A percentile compares a stretch with the other conserved stretches of the same genome.
Conservation (phyloP, 2,113 vertebrate genomes). For the Rhizomys pruinosus region DNA sequence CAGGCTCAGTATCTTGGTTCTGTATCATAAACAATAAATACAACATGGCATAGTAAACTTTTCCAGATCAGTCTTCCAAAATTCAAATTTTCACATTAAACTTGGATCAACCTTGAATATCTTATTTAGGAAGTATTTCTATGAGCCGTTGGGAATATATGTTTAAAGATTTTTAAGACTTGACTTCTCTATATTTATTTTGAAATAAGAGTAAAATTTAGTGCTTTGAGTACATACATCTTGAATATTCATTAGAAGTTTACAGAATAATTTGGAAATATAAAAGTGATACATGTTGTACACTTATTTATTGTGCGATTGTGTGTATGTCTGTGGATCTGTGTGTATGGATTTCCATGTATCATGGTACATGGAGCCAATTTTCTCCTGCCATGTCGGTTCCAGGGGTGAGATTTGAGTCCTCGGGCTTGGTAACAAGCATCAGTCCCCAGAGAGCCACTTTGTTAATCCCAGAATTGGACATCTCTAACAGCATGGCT, state of each 20-base stretch:
- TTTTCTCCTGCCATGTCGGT: not conserved
- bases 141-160: slow-evolving; percentile 13
- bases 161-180: slow-evolving; percentile 13
- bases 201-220: slow-evolving; percentile 11
- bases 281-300: not conserved
- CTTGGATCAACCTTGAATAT: slow-evolving; percentile 9
- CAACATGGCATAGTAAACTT: not conserved
- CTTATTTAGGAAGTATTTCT: slow-evolving; percentile 46
- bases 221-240: not conserved
- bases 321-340: not conserved
- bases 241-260: not conserved
- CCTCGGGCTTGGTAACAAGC: not conserved
- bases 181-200: slow-evolving; percentile 7
- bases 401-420: not conserved
- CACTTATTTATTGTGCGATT: not conserved
- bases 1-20: not conserved
- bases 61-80: slow-evolving; percentile 46
- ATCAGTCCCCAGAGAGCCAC: not conserved
- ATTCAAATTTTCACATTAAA: slow-evolving; percentile 36
- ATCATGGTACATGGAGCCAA: not conserved
- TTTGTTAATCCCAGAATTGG: not conserved
- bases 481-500: not conserved
- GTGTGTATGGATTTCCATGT: not conserved
- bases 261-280: slow-evolving; percentile 17
- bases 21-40: slow-evolving; percentile 23